Conservation (phyloP, 2,797 vertebrate species). For the Trachops cirrhosus region DNA sequence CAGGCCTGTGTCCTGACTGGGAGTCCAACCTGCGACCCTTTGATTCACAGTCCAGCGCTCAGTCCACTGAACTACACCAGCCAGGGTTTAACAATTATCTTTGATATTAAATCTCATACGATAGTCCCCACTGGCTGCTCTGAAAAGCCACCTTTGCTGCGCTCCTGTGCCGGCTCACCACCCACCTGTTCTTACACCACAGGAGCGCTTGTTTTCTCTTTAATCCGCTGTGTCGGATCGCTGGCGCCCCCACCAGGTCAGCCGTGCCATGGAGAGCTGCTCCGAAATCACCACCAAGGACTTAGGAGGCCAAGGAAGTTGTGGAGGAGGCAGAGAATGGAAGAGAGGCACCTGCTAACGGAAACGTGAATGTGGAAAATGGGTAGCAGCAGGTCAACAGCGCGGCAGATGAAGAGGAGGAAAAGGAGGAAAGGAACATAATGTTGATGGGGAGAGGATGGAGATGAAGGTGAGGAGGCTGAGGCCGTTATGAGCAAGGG, state of each 20-base stretch:
- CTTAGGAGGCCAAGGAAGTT: not conserved
- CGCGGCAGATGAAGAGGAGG: not conserved
- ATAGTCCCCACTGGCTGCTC: not conserved
- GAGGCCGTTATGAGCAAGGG: not conserved
- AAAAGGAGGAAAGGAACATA: not conserved
- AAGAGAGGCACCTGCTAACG: not conserved
- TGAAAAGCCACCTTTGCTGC: not conserved
- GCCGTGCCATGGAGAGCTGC: slow-evolving; percentile 68
- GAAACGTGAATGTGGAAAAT: not conserved
- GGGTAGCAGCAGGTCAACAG: not conserved
- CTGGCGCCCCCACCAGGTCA: not conserved
- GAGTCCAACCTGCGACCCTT: too few species aligned
- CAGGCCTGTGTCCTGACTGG: too few species aligned
- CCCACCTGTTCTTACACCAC: too few species aligned
- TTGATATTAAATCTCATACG: not conserved
- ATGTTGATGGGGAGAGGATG: not conserved
- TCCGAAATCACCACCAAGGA: slow-evolving; percentile 80
- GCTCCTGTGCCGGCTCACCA: not conserved
- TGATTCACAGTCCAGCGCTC: too few species aligned
- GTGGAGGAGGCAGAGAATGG: not conserved
- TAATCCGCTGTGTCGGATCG: not conserved
- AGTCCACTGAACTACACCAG: too few species aligned
- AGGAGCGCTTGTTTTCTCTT: too few species aligned
- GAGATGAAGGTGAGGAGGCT: not conserved
- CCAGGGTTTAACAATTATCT: not conserved